A percentile compares a stretch with the other conserved stretches of the same genome.
Conservation (phyloP, 2,888 invertebrate genomes). For the Noctua janthina region DNA sequence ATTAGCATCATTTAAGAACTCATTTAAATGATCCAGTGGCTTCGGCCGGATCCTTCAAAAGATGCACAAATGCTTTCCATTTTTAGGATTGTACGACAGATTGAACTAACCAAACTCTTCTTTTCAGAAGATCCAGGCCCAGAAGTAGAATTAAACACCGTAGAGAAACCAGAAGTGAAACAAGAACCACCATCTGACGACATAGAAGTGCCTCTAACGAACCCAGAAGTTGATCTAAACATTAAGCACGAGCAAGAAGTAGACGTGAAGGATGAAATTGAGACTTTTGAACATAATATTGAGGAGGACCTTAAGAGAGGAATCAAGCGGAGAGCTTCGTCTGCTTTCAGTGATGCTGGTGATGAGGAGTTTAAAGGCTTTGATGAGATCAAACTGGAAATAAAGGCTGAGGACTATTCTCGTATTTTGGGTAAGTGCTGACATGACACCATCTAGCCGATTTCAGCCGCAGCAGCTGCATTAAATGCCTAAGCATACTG, state of each 20-base stretch:
- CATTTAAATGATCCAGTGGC: background rate
- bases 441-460: background rate
- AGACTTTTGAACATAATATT: conserved; percentile 53
- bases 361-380: conserved; percentile 84
- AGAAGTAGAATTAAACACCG: conserved; percentile 26
- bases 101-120: background rate
- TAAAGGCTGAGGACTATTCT: conserved; percentile 74
- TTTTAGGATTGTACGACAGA: background rate
- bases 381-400: conserved; percentile 72
- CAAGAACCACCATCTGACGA: conserved; percentile 54
- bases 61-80: background rate
- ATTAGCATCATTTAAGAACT: background rate
- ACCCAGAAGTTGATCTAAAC: conserved; percentile 2
- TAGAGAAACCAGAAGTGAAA: conserved; percentile 35
- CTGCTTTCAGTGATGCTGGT: conserved; percentile 80
- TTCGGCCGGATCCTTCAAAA: background rate
- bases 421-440: conserved; percentile 79
- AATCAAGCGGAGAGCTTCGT: conserved; percentile 83
- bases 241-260: conserved; percentile 55
- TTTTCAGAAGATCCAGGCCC: conserved; percentile 59
- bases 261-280: conserved; percentile 40
- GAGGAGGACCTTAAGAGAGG: conserved; percentile 73
- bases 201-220: conserved; percentile 30
- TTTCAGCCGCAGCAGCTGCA: background rate
- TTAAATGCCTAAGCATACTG: background rate